Percentiles rank a stretch among this genome's conserved stretches.
Conservation (phyloP, 2,113 vertebrate species). For the Helogale parvula region DNA sequence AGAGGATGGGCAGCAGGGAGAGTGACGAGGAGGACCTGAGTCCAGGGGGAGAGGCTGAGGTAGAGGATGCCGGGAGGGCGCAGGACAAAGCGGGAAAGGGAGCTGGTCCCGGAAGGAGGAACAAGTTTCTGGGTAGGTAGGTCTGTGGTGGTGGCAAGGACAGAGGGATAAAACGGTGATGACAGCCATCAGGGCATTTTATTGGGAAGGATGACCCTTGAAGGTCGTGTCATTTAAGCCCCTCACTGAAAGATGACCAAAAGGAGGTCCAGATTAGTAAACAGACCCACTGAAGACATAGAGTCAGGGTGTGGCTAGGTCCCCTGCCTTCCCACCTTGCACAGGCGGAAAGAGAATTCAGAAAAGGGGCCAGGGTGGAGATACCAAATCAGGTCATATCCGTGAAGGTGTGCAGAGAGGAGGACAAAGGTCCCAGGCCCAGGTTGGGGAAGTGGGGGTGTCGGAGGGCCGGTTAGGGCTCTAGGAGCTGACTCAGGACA, state of each 20-base stretch:
- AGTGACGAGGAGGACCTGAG: neutral
- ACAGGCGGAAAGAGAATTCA: neutral
- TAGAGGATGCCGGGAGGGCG: neutral
- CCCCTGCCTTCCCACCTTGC: neutral
- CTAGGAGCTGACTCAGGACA: neutral
- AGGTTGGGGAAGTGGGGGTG: neutral
- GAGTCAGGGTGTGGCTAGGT: neutral
- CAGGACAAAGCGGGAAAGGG: neutral
- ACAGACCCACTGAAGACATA: neutral
- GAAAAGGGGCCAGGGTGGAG: neutral
- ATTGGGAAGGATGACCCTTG: neutral
- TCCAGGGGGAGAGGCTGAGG: neutral
- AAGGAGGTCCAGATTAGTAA: neutral
- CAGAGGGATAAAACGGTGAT: neutral
- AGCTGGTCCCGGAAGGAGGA: accelerated
- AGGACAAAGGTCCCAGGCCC: neutral
- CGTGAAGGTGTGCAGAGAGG: neutral
- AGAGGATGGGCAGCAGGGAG: neutral
- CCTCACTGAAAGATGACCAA: neutral
- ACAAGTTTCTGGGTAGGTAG: neutral
- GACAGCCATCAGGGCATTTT: neutral
- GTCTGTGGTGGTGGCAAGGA: neutral
- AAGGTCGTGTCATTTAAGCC: neutral
- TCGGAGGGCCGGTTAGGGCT: neutral
- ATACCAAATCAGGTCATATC: neutral